These are phyloP conservation scores for Suricata suricatta DNA, from an alignment of 2,113 vertebrate genomes.

Conservation along the genomic window DNA sequence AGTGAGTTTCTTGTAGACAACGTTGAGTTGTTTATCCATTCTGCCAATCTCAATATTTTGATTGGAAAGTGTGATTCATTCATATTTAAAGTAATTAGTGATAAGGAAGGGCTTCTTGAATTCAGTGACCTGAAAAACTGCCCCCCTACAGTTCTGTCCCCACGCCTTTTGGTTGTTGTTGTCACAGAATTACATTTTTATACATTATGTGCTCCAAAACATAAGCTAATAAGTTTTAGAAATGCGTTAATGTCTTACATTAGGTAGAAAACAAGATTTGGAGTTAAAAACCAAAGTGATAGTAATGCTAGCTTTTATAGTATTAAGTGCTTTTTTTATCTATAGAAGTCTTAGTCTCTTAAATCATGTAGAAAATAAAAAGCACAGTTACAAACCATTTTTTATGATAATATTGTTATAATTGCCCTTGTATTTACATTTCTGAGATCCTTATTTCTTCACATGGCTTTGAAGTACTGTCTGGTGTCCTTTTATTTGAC, in stretches of 20 bases:
- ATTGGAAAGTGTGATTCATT: background rate
- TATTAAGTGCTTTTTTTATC: background rate
- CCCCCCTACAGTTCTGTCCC: background rate
- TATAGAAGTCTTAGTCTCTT: background rate
- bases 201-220: background rate
- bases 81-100: background rate
- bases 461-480: background rate
- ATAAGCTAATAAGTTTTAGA: background rate
- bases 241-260: background rate
- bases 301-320: background rate
- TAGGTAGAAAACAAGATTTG: background rate
- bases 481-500: background rate
- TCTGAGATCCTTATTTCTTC: background rate
- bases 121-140: background rate
- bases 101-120: background rate
- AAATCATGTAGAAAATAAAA: background rate
- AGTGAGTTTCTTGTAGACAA: background rate
- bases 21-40: background rate
- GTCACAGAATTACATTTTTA: background rate
- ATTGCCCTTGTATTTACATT: background rate
- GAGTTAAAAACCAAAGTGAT: background rate
- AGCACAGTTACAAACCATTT: background rate
- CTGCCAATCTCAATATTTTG: background rate
- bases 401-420: background rate
- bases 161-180: background rate